These are phyloP conservation scores for Eospalax fontanierii DNA, from an alignment of 2,797 vertebrate genomes.

Conservation along the genomic window DNA sequence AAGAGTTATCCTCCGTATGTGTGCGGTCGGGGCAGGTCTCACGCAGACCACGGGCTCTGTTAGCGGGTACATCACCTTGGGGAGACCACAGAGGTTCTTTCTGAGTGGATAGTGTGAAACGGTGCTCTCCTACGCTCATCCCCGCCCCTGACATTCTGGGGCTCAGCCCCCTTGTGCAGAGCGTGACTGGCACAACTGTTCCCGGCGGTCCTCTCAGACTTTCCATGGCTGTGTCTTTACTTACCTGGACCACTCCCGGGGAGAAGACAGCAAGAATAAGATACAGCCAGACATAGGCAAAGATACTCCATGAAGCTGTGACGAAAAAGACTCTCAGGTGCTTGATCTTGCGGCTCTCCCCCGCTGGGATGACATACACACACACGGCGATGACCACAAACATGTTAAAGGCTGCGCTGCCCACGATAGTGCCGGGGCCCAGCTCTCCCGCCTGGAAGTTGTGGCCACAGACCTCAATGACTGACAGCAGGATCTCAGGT, in stretches of 20 bases:
- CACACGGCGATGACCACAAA: slow-evolving; percentile 97
- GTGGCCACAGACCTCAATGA: slow-evolving; percentile 97
- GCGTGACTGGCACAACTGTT: neutral
- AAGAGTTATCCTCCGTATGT: neutral
- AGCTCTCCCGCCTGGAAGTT: slow-evolving; percentile 95
- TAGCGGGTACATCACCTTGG: neutral
- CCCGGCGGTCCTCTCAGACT: neutral
- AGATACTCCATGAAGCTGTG: slow-evolving; percentile 97
- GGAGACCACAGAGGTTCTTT: neutral
- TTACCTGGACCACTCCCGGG: slow-evolving; percentile 94
- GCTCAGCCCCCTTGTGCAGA: neutral
- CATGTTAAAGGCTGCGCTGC: slow-evolving; percentile 99
- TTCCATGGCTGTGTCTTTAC: slow-evolving; percentile 51
- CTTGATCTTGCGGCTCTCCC: slow-evolving; percentile 95
- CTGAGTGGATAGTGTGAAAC: neutral
- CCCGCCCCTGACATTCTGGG: neutral
- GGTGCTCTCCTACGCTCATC: no score
- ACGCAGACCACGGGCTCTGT: neutral
- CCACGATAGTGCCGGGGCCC: slow-evolving; percentile 97
- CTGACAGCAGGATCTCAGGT: slow-evolving; percentile 96
- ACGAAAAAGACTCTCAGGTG: slow-evolving; percentile 97
- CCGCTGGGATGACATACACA: slow-evolving; percentile 94
- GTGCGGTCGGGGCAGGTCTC: neutral
- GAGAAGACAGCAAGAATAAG: slow-evolving; percentile 97
- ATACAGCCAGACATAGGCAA: slow-evolving; percentile 98